phyloP scores from a whole-genome alignment of 2,113 vertebrate species.

The Balaeniceps rex region DNA sequence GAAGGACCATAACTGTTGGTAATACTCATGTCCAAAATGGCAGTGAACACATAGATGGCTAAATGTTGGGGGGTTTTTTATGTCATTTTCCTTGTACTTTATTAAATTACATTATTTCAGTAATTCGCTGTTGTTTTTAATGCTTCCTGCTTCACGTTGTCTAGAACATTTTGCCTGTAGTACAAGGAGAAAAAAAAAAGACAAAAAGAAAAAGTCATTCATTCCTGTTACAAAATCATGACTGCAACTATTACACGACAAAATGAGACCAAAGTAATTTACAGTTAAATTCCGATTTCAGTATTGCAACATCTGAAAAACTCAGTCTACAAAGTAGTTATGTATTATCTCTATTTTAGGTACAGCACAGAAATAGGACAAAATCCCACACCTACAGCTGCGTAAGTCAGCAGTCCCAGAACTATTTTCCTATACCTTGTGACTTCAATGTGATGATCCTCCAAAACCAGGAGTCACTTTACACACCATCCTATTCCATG shows the following conservation, averaged over 20 bases:
- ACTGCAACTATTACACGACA: neutral
- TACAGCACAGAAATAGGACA: neutral
- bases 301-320: neutral
- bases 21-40: constrained; percentile 9
- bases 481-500: neutral
- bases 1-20: neutral
- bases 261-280: neutral
- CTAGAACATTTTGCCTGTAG: neutral
- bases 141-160: constrained; percentile 5
- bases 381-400: neutral
- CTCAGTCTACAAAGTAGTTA: neutral
- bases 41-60: neutral
- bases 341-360: neutral
- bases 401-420: neutral
- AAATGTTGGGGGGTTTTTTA: neutral
- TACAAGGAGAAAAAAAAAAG: neutral
- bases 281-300: neutral
- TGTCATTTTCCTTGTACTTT: neutral
- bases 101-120: constrained; percentile 10
- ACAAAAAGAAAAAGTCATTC: neutral
- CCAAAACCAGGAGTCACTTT: neutral
- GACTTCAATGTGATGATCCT: neutral
- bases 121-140: constrained; percentile 33
- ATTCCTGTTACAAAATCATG: neutral
- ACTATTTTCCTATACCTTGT: neutral